Percentiles rank a stretch among this genome's conserved stretches.
These are phyloP conservation scores for Cephus cinctus DNA, from an alignment of 1,140 invertebrate genomes.

Conservation along the genomic window DNA sequence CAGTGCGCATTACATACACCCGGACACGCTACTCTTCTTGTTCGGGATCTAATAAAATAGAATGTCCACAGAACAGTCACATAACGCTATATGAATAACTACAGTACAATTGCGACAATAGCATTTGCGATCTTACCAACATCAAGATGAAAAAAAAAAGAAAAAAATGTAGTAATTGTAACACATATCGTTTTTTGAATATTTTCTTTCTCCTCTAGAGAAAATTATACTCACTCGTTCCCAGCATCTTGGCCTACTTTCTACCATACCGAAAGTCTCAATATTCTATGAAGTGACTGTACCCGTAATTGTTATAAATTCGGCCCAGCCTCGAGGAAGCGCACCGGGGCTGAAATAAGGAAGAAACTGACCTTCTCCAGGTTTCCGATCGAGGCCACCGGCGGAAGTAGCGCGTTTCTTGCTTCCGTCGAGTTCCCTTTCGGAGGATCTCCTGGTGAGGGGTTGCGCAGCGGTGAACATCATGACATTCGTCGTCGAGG, in stretches of 20 bases:
- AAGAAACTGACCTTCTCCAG: constrained; percentile 63
- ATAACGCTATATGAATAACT: neutral
- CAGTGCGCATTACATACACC: too few species aligned
- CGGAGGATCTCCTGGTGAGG: constrained; percentile 77
- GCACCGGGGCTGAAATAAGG: neutral
- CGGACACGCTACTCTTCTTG: too few species aligned
- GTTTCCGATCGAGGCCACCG: constrained; percentile 68
- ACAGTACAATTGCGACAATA: neutral
- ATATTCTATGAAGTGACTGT: too few species aligned
- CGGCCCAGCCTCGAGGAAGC: constrained; percentile 21
- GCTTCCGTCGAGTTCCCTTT: constrained; percentile 76
- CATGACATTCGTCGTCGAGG: constrained; percentile 82
- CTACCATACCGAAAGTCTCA: too few species aligned
- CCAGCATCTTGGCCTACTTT: too few species aligned
- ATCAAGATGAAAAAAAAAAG: neutral
- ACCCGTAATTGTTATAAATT: constrained; percentile 21
- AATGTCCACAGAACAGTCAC: too few species aligned
- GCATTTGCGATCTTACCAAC: neutral
- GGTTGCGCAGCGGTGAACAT: constrained; percentile 69
- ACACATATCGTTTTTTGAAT: too few species aligned
- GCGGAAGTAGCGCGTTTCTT: constrained; percentile 81
- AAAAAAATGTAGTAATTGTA: too few species aligned
- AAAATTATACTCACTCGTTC: too few species aligned
- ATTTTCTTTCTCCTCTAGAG: too few species aligned
- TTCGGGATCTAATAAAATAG: too few species aligned